Conservation (phyloP, 2,113 vertebrate species). For the Chitala chitala region DNA sequence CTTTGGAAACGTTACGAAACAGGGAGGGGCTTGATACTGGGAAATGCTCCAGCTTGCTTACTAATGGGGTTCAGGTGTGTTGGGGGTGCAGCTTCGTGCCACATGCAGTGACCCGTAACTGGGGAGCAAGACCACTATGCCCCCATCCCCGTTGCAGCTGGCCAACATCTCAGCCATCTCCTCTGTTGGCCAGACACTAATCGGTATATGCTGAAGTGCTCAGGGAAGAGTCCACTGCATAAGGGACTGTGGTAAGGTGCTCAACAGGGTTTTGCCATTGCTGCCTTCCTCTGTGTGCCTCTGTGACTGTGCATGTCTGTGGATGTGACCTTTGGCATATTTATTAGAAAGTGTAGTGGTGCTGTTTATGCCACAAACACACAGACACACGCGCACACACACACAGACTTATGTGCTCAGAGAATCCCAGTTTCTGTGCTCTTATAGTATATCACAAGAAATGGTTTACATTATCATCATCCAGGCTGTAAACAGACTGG, state of each 20-base stretch:
- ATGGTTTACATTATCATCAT: slow-evolving; percentile 11
- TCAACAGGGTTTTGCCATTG: too few species aligned
- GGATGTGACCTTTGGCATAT: not conserved
- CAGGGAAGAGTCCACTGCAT: too few species aligned
- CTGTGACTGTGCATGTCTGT: not conserved
- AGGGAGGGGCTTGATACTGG: slow-evolving; percentile 19
- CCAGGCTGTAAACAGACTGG: not conserved
- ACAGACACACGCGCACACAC: not conserved
- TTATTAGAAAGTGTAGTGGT: not conserved
- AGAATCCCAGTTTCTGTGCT: not conserved
- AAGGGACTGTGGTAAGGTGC: too few species aligned
- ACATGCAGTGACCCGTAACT: slow-evolving; percentile 38
- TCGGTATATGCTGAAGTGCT: not conserved
- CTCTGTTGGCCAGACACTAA: not conserved
- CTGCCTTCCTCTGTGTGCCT: too few species aligned
- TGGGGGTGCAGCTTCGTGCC: slow-evolving; percentile 28
- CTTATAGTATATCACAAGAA: slow-evolving; percentile 3
- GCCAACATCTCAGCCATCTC: not conserved
- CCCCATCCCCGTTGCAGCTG: not conserved
- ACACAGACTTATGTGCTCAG: not conserved
- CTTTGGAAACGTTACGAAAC: slow-evolving; percentile 24
- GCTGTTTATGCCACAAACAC: not conserved
- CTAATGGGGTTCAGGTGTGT: slow-evolving; percentile 44
- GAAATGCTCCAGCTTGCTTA: slow-evolving; percentile 36
- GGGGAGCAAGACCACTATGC: slow-evolving; percentile 16